Evolutionary conservation across 2,113 vertebrate genomes (phyloP).

Genomic region (Eudyptes chrysolophus): DNA sequence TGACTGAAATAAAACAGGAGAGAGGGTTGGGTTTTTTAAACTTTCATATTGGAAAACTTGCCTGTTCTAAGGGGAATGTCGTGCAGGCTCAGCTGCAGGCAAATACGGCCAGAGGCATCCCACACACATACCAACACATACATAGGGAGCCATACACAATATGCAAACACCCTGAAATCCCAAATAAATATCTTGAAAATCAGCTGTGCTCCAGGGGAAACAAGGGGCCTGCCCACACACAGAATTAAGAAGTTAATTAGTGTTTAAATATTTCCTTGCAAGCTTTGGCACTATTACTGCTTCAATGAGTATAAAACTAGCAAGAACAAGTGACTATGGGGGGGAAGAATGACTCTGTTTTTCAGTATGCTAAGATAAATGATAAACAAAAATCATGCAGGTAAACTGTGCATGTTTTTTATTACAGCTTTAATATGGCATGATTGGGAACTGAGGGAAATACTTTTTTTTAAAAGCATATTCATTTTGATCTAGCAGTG

Average conservation of each 20-base stretch:
- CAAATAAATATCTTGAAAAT: constrained; percentile 21
- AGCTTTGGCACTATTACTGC: neutral
- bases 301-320: neutral
- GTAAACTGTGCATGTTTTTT: neutral
- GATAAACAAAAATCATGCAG: neutral
- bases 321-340: neutral
- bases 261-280: constrained; percentile 21
- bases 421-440: neutral
- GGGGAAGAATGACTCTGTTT: neutral
- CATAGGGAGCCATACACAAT: neutral
- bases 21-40: neutral
- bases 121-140: constrained; percentile 48
- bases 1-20: neutral
- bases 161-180: constrained; percentile 40
- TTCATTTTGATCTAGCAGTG: neutral
- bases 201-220: constrained; percentile 21
- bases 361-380: neutral
- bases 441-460: neutral
- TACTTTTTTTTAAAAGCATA: neutral
- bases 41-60: neutral
- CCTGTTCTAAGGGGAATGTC: neutral
- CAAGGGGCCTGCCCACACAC: constrained; percentile 22
- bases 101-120: constrained; percentile 13
- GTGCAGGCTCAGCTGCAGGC: constrained; percentile 17
- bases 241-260: constrained; percentile 53